Conservation (phyloP, 2,888 invertebrate genomes). For the Tinea trinotella region DNA sequence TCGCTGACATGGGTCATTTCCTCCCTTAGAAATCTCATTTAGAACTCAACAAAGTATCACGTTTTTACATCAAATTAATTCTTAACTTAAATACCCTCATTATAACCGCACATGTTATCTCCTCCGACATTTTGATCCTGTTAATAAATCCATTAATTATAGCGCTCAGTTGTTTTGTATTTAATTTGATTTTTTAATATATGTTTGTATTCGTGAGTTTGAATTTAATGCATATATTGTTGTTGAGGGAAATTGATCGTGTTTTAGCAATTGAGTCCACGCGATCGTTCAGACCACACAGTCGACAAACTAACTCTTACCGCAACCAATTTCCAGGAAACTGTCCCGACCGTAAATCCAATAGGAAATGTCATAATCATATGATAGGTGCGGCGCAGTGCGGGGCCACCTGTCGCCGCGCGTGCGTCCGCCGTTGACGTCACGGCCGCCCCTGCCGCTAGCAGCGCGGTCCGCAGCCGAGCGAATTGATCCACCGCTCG, state of each 20-base stretch:
- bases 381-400: constrained; percentile 67
- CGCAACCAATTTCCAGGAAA: constrained; percentile 40
- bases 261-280: background rate
- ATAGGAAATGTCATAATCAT: constrained; percentile 67
- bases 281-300: constrained; percentile 14
- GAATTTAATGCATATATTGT: background rate
- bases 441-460: constrained; percentile 31
- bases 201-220: background rate
- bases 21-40: constrained; percentile 18
- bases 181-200: background rate
- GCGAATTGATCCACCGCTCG: constrained; percentile 50
- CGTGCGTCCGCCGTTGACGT: constrained; percentile 66
- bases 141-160: background rate
- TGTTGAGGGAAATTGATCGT: background rate
- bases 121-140: background rate
- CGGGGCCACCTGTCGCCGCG: constrained; percentile 70
- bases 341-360: constrained; percentile 38
- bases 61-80: constrained; percentile 18
- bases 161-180: background rate
- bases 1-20: constrained; percentile 18
- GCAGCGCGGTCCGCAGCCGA: constrained; percentile 36
- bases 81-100: constrained; percentile 9
- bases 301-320: constrained; percentile 34
- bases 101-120: constrained; percentile 1
- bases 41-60: constrained; percentile 15